These are phyloP conservation scores for Distichodus sexfasciatus DNA, from an alignment of 2,797 vertebrate genomes.

Conservation along the genomic window DNA sequence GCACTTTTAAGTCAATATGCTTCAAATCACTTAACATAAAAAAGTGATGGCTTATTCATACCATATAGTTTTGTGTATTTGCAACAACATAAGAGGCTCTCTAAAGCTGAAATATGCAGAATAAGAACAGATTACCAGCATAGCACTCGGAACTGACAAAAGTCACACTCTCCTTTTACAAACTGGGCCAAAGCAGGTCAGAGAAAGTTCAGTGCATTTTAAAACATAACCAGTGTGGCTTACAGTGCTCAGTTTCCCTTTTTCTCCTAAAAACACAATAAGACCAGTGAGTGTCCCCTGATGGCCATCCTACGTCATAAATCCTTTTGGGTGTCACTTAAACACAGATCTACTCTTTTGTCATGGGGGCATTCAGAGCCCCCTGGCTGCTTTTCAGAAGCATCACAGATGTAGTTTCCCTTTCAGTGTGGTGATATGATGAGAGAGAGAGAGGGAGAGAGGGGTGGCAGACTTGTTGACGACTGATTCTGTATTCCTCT, in stretches of 20 bases:
- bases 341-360: constrained; percentile 35
- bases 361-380: constrained; percentile 11
- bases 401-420: constrained; percentile 30
- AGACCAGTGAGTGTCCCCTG: background rate
- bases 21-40: constrained; percentile 18
- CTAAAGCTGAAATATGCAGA: constrained; percentile 3
- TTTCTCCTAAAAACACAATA: constrained; percentile 22
- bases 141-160: background rate
- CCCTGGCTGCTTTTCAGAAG: constrained; percentile 14
- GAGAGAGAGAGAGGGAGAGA: constrained; percentile 14
- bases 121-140: constrained; percentile 1
- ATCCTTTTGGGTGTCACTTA: constrained; percentile 13
- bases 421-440: constrained; percentile 2
- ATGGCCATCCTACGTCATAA: constrained; percentile 29
- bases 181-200: constrained; percentile 20
- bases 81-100: background rate
- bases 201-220: constrained; percentile 34
- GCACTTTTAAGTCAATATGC: background rate
- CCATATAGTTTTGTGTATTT: constrained; percentile 24
- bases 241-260: background rate
- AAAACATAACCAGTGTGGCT: constrained; percentile 4
- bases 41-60: constrained; percentile 25
- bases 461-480: constrained; percentile 20
- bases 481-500: constrained; percentile 32
- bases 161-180: background rate